Evolutionary conservation across 2,888 invertebrate genomes (phyloP), one percentile per base, ranked within the genome.

Genomic region (Emmelina monodactyla): DNA sequence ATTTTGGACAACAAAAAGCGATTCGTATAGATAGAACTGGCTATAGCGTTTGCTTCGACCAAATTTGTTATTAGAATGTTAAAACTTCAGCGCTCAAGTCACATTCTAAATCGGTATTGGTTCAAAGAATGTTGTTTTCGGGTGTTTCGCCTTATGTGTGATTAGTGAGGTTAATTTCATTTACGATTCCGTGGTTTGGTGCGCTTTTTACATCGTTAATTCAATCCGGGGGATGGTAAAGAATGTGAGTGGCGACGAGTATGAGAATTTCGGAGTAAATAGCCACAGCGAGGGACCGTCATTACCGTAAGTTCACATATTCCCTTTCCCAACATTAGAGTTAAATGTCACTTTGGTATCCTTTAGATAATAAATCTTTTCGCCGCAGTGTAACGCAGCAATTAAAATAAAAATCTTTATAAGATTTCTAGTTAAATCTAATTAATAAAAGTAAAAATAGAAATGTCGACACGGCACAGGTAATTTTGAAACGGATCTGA

Each of bases 211-310:
- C 58, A 60, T 62, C 61, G 52, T 66, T 65, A 62, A 62, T 67
- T 64, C 54, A 62, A 64, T 66, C 56, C 57, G 51, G 53, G 58
- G 54, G 50, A 61, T 58, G 46, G 54, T 58, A 37, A 63, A 59
- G 65, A 67, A 68, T 69, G 58, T 55, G 55, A 55, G 53, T 53
- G 49, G n/a, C n/a, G n/a, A n/a, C n/a, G 55, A 51, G 51, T 58
- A 58, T 62, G 64, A 62, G 65, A 68, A 62, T 66, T 70, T 65
- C 43, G 55, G 59, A 49, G 55, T 65, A 68, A 70, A 73, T 69
- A 64, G 62, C 59, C 55, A 50, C 47, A 50, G 44, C 48, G 58
- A 50, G 57, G 47, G 59, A 60, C 61, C 58, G 67, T 65, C 64
- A 69, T 70, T 71, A 70, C 54, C 54, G 56, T 48, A 53, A 59